Percentiles rank a stretch among this genome's conserved stretches.
Evolutionary conservation across 23 tunicate species (phyloP).

Genomic region (Trididemnum clinides): DNA sequence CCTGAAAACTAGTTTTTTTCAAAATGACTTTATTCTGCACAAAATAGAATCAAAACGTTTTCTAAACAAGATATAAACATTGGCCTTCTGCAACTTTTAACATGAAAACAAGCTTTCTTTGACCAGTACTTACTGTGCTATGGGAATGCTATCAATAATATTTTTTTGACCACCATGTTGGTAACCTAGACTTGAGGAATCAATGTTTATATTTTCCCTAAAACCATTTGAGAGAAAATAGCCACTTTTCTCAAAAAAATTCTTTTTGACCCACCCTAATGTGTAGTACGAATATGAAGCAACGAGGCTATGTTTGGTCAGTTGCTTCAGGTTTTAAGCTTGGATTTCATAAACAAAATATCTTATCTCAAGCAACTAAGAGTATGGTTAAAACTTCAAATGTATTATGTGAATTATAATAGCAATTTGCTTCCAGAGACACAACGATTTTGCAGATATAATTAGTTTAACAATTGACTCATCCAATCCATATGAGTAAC

Average conservation of each 20-base stretch:
- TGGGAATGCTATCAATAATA: not conserved
- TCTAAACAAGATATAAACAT: not conserved
- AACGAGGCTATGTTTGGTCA: too few relatives aligned
- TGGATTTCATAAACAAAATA: too few relatives aligned
- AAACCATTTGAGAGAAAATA: not conserved
- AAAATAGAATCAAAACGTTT: not conserved
- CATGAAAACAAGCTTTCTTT: too few relatives aligned
- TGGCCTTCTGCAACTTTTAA: not conserved
- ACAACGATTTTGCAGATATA: too few relatives aligned
- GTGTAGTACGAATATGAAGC: too few relatives aligned
- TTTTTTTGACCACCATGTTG: not conserved
- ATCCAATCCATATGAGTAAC: too few relatives aligned
- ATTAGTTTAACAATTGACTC: too few relatives aligned
- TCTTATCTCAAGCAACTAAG: too few relatives aligned
- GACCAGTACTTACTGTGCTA: not conserved
- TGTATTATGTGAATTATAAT: too few relatives aligned
- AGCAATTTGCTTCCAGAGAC: too few relatives aligned
- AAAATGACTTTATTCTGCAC: not conserved
- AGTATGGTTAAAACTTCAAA: too few relatives aligned
- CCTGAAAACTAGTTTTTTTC: not conserved
- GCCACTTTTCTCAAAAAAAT: slow-evolving; percentile 6
- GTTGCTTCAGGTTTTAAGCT: too few relatives aligned
- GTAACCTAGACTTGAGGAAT: not conserved
- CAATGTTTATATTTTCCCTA: not conserved
- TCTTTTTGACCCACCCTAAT: not conserved